Base-by-base conservation (phyloP, 2,797 vertebrate genomes). In the Gallinago solitaria region DNA sequence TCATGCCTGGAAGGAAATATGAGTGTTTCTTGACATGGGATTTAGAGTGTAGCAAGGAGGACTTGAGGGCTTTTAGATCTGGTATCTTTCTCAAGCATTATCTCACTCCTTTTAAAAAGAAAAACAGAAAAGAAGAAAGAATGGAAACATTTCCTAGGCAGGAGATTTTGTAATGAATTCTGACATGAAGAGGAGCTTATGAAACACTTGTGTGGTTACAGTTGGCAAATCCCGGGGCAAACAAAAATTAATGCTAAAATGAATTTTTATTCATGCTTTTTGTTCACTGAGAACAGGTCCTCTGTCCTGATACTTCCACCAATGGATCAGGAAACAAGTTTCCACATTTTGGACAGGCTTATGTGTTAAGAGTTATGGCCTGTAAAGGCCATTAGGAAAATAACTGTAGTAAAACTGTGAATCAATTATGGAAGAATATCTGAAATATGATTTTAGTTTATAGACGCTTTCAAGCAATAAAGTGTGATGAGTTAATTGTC, bases 391-490 rank as follows among this genome's bases (percentile, higher is more conserved):
- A 96, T 96, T 97, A 97, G 94, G 94, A 91, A 96, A 95, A 90
- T 92, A 94, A 96, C 77, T 90, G 68, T 83, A 69, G 71, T 93
- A 91, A 96, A 96, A 92, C 94, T 93, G 91, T 88, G 95, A 96
- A 95, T 95, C 87, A 69, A 53, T 96, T 95, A 92, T 48, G 70
- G 94, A 97, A 79, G 70, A 93, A 60, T 91, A 95, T 94, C 90
- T 90, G 95, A 96, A 91, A 96, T 91, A 95, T 35, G 23, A 93
- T 96, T 97, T 97, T 93, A 94, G 96, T 97, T 96, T 97, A 97
- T 93, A 95, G 95, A 94, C 75, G 76, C 97, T 97, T 77, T 89
- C 96, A 97, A 95, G 95, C 90, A 96, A 97, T 98, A 98, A 97
- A 97, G 64, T 69, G 63, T 86, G 92, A 96, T 95, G 93, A 97